Conservation (phyloP, 2,113 vertebrate species). For the Malurus cyaneus region DNA sequence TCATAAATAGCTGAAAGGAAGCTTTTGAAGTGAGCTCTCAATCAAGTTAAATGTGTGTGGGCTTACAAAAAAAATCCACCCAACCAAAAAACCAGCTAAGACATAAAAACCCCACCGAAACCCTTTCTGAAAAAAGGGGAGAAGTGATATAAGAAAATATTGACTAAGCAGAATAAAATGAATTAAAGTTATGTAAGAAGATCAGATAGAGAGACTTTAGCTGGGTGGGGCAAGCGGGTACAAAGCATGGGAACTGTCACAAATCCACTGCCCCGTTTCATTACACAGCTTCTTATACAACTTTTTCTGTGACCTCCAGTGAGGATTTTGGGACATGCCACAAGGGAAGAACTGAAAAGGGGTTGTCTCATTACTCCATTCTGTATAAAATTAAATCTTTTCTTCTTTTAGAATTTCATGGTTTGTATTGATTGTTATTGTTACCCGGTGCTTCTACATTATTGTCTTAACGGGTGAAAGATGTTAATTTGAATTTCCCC, state of each 20-base stretch:
- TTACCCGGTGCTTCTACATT: not conserved
- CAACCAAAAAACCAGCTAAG: not conserved
- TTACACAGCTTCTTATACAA: slow-evolving; percentile 5
- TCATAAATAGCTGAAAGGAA: slow-evolving; percentile 36
- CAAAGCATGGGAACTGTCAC: not conserved
- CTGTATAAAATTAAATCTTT: not conserved
- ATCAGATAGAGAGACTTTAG: not conserved
- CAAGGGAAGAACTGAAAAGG: slow-evolving; percentile 27
- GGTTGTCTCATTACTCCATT: not conserved
- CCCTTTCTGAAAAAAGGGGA: not conserved
- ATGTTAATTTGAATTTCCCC: not conserved
- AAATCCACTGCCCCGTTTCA: slow-evolving; percentile 13
- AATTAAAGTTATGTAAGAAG: not conserved
- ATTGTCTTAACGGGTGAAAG: not conserved
- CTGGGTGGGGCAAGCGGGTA: not conserved
- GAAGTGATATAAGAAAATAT: not conserved
- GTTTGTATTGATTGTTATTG: not conserved
- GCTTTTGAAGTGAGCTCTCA: slow-evolving; percentile 51
- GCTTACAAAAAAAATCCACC: not conserved
- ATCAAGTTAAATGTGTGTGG: slow-evolving; percentile 11
- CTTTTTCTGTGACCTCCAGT: not conserved
- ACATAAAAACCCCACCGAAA: not conserved
- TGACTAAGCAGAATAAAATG: not conserved
- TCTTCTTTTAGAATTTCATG: not conserved
- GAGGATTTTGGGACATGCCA: slow-evolving; percentile 16